Percentiles rank a stretch among this genome's conserved stretches.
Evolutionary conservation across 2,888 invertebrate species (phyloP).

Genomic region (Diaprepes abbreviatus): DNA sequence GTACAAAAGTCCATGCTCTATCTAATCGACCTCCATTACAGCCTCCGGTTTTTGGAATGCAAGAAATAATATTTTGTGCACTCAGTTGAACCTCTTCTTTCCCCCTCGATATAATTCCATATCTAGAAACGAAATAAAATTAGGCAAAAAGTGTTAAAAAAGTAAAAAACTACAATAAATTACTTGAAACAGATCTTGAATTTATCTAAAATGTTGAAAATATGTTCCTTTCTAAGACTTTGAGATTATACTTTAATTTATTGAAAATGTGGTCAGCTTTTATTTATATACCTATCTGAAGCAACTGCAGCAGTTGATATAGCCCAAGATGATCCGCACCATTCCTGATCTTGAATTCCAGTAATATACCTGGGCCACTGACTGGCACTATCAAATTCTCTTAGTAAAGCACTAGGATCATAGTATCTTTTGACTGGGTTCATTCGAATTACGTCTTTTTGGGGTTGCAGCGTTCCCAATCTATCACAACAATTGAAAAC

Average conservation of each 20-base stretch:
- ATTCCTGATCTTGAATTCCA: conserved; percentile 79
- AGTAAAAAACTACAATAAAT: no score
- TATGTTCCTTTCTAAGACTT: no score
- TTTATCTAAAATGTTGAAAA: no score
- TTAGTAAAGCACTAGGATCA: conserved; percentile 75
- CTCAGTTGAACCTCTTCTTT: conserved; percentile 80
- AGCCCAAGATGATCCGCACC: conserved; percentile 94
- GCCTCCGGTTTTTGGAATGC: conserved; percentile 81
- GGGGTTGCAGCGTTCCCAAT: conserved; percentile 71
- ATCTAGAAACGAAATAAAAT: conserved; percentile 68
- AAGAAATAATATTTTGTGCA: conserved; percentile 89
- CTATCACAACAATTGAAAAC: conserved; percentile 53
- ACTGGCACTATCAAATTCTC: conserved; percentile 80
- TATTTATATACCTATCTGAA: conserved; percentile 84
- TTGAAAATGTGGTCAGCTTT: no score
- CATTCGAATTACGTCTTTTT: conserved; percentile 71
- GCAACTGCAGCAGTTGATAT: conserved; percentile 87
- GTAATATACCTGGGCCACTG: conserved; percentile 84
- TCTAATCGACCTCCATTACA: conserved; percentile 93
- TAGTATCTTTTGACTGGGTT: conserved; percentile 73
- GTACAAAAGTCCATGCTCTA: conserved; percentile 90
- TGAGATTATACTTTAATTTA: no score
- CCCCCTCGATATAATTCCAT: conserved; percentile 88
- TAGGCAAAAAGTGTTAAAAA: no score
- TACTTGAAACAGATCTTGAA: no score